phyloP scores from a whole-genome alignment of 2,113 vertebrate species.

The Charadrius vociferus region DNA sequence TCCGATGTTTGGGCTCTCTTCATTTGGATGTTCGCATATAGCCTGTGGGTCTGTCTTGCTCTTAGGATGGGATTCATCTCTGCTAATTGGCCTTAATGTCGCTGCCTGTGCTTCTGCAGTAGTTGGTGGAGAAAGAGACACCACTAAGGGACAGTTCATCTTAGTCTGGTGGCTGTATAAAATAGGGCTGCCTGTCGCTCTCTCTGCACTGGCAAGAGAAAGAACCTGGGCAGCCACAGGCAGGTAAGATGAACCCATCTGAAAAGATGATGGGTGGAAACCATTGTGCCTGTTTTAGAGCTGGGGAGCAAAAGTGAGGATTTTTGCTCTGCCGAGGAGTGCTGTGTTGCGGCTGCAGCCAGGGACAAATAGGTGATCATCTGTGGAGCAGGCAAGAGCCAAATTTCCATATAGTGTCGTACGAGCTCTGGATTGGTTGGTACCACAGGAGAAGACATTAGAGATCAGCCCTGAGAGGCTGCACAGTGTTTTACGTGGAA shows the following conservation, averaged over 20 bases:
- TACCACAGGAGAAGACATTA: not conserved
- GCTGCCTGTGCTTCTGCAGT: not conserved
- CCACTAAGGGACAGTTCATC: accelerated
- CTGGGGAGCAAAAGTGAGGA: not conserved
- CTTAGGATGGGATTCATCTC: not conserved
- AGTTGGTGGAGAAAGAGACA: not conserved
- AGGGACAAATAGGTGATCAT: not conserved
- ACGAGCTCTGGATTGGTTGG: not conserved
- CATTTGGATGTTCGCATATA: not conserved
- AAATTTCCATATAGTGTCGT: not conserved
- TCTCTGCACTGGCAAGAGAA: not conserved
- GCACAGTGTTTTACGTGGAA: not conserved
- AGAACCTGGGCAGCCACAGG: not conserved
- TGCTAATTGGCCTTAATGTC: not conserved
- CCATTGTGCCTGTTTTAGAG: accelerated
- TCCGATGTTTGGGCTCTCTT: accelerated
- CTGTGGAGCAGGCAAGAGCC: not conserved
- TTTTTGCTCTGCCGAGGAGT: not conserved
- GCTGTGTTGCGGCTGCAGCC: not conserved
- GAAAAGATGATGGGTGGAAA: not conserved
- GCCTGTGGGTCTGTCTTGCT: not conserved
- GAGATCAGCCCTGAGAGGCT: not conserved
- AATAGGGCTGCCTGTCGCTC: not conserved
- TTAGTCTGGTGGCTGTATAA: not conserved
- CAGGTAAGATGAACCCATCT: not conserved